phyloP scores from a whole-genome alignment of 2,797 vertebrate species.

The Nannoperca obscura region DNA sequence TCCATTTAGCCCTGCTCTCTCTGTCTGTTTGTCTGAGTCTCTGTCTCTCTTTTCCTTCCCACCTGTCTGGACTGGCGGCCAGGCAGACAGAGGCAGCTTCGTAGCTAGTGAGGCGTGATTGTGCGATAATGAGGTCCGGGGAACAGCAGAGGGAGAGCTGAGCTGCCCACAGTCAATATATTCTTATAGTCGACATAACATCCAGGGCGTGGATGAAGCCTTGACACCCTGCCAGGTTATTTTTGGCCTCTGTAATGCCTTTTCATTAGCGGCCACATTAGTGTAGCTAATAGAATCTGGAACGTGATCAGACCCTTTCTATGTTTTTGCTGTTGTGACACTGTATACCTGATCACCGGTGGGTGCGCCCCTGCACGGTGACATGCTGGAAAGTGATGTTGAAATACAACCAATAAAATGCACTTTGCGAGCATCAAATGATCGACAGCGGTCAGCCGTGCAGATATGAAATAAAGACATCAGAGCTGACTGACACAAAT shows the following conservation, averaged over 20 bases:
- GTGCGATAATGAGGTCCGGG: slow-evolving; percentile 66
- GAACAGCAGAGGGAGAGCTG: slow-evolving; percentile 45
- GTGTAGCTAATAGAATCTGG: slow-evolving; percentile 58
- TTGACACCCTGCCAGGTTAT: slow-evolving; percentile 51
- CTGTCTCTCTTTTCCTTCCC: slow-evolving; percentile 46
- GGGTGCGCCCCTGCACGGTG: slow-evolving; percentile 17
- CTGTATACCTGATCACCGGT: slow-evolving; percentile 33
- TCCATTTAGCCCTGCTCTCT: slow-evolving; percentile 17
- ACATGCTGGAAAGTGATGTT: slow-evolving; percentile 1
- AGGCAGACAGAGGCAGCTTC: slow-evolving; percentile 57
- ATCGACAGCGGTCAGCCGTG: slow-evolving; percentile 17
- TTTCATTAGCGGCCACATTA: slow-evolving; percentile 70
- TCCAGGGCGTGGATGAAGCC: slow-evolving; percentile 27
- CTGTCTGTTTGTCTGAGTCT: slow-evolving; percentile 26
- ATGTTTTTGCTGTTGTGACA: slow-evolving; percentile 12
- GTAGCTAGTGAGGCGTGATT: slow-evolving; percentile 60
- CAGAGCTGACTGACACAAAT: slow-evolving; percentile 56
- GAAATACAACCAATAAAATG: slow-evolving; percentile 25
- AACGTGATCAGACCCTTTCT: neutral
- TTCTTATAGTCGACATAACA: slow-evolving; percentile 23
- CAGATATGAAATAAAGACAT: slow-evolving; percentile 63
- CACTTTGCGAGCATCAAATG: slow-evolving; percentile 47
- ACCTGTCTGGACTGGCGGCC: slow-evolving; percentile 62
- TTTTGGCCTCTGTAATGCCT: slow-evolving; percentile 65
- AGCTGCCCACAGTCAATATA: slow-evolving; percentile 51